Evolutionary conservation across 2,797 vertebrate species (phyloP).

Genomic region (Nannoperca obscura): DNA sequence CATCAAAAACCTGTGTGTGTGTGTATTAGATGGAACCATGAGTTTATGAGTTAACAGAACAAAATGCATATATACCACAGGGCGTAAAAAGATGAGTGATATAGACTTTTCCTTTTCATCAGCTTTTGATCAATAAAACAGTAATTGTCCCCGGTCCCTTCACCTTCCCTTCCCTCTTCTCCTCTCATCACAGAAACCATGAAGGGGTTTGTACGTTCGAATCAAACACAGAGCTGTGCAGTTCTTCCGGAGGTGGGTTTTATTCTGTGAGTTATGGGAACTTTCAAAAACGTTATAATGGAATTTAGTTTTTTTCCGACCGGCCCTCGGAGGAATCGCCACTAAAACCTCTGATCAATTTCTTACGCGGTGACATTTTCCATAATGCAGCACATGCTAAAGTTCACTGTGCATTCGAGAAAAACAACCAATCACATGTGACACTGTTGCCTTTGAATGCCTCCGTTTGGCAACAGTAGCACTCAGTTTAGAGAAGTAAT

Average conservation of each 20-base stretch:
- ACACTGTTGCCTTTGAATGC: background rate
- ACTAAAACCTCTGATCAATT: constrained; percentile 35
- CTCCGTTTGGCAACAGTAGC: background rate
- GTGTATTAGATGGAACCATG: background rate
- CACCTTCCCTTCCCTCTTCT: background rate
- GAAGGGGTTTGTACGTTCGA: background rate
- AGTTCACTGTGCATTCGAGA: constrained; percentile 14
- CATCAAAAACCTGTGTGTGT: background rate
- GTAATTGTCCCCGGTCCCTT: constrained; percentile 8
- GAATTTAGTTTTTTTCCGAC: constrained; percentile 31
- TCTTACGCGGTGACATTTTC: constrained; percentile 42
- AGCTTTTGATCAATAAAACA: constrained; percentile 56
- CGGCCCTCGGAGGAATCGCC: constrained; percentile 21
- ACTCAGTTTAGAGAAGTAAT: background rate
- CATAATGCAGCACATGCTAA: constrained; percentile 23
- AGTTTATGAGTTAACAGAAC: constrained; percentile 9
- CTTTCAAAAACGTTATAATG: constrained; percentile 18
- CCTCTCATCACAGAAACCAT: constrained; percentile 35
- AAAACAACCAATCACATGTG: constrained; percentile 17
- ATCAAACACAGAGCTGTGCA: background rate
- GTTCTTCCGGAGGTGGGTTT: constrained; percentile 30
- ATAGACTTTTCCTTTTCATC: constrained; percentile 37
- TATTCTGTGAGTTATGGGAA: constrained; percentile 35
- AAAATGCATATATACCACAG: constrained; percentile 3
- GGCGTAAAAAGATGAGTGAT: constrained; percentile 20